These are phyloP conservation scores for Hypomesus transpacificus DNA, from an alignment of 2,113 vertebrate genomes.

Conservation along the genomic window DNA sequence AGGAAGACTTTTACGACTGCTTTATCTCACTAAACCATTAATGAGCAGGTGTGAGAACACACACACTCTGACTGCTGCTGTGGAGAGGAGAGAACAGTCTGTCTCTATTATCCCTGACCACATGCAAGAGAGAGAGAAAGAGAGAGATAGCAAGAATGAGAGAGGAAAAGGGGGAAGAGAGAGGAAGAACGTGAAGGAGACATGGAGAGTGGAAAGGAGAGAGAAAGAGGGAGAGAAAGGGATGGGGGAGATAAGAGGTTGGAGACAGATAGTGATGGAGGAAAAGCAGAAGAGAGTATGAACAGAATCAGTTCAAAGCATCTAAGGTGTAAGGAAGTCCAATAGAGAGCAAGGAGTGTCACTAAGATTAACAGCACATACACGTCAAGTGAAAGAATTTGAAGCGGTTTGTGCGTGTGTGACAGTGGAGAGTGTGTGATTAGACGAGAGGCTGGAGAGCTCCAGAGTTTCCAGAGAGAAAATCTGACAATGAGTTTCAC, in stretches of 20 bases:
- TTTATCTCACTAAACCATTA: slow-evolving; percentile 58
- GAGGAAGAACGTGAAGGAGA: not conserved
- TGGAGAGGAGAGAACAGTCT: slow-evolving; percentile 39
- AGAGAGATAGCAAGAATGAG: slow-evolving; percentile 7
- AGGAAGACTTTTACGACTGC: slow-evolving; percentile 45
- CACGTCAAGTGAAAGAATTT: too few relatives aligned
- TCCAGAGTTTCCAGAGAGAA: too few relatives aligned
- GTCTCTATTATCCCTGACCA: slow-evolving; percentile 45
- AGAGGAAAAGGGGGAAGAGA: slow-evolving; percentile 13
- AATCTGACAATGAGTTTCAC: too few relatives aligned
- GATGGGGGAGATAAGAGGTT: slow-evolving; percentile 7
- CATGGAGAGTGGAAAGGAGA: not conserved
- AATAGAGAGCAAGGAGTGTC: not conserved
- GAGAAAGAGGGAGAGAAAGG: slow-evolving; percentile 9
- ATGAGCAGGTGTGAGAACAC: slow-evolving; percentile 57
- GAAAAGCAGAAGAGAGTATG: slow-evolving; percentile 14
- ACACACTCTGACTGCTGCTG: slow-evolving; percentile 39
- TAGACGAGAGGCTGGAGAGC: too few relatives aligned
- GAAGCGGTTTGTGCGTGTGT: too few relatives aligned
- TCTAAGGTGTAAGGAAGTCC: not conserved
- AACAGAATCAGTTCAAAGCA: not conserved
- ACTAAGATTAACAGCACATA: not conserved
- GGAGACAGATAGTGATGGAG: slow-evolving; percentile 16
- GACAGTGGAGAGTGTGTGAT: too few relatives aligned
- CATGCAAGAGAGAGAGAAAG: not conserved